phyloP scores from a whole-genome alignment of 2,797 vertebrate species.

The Galago senegalensis region DNA sequence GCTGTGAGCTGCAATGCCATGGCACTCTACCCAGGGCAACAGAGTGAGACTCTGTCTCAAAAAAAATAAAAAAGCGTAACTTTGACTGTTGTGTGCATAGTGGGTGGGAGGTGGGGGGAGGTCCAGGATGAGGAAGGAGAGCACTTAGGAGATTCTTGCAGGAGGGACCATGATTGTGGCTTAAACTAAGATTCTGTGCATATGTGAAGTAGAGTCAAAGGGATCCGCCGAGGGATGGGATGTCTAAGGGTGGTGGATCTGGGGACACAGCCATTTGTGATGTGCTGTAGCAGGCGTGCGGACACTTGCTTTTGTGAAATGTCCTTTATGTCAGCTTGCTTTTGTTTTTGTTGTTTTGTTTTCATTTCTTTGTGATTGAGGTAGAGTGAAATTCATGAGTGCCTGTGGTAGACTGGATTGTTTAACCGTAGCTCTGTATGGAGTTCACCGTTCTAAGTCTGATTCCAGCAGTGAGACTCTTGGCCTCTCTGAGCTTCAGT shows the following conservation, averaged over 20 bases:
- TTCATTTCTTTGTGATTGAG: background rate
- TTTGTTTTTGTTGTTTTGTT: constrained; percentile 15
- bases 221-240: background rate
- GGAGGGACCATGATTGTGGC: background rate
- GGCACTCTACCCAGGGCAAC: too few species aligned
- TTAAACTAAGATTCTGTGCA: background rate
- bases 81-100: background rate
- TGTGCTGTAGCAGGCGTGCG: too few species aligned
- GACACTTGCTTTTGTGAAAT: background rate
- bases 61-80: too few species aligned
- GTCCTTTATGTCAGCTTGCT: background rate
- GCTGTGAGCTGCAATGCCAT: too few species aligned
- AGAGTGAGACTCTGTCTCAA: too few species aligned
- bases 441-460: background rate
- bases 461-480: background rate
- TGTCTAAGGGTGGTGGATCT: background rate
- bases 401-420: background rate
- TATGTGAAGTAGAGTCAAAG: background rate
- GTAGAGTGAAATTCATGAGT: background rate
- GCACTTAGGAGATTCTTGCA: background rate
- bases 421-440: background rate
- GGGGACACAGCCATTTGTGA: background rate
- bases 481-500: background rate
- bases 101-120: background rate
- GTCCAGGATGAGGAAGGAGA: background rate